phyloP scores from a whole-genome alignment of 2,888 invertebrate species.

The Mallateleia sp. region DNA sequence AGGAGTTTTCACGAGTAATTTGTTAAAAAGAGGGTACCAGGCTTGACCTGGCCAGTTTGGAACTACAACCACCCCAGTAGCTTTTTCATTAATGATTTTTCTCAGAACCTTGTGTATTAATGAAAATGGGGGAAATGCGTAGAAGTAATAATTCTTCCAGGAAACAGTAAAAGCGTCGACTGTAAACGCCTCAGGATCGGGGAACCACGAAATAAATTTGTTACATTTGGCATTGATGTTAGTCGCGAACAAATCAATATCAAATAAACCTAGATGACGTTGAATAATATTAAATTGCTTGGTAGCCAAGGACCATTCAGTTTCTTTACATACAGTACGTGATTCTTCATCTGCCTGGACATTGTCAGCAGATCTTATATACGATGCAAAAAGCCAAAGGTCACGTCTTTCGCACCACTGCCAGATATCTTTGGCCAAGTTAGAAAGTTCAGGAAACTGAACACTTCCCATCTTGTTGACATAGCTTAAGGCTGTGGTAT shows the following conservation, averaged over 20 bases:
- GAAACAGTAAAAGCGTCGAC: constrained; percentile 54
- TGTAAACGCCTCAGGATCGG: constrained; percentile 25
- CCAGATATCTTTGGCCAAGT: neutral
- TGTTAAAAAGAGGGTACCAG: constrained; percentile 82
- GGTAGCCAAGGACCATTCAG: neutral
- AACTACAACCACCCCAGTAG: constrained; percentile 82
- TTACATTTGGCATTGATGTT: constrained; percentile 51
- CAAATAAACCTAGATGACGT: neutral
- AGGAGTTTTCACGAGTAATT: constrained; percentile 27
- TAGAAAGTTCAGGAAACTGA: neutral
- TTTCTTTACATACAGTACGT: neutral
- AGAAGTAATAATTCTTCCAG: constrained; percentile 42
- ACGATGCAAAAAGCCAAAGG: neutral
- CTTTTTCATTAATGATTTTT: constrained; percentile 71
- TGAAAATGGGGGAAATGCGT: constrained; percentile 83
- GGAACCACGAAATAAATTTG: constrained; percentile 40
- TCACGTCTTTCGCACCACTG: neutral
- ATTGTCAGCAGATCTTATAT: neutral
- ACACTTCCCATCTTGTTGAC: neutral
- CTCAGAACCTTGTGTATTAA: constrained; percentile 73
- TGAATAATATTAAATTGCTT: neutral
- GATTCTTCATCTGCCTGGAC: neutral
- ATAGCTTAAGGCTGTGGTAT: neutral
- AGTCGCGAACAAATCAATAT: constrained; percentile 49
- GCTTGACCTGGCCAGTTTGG: constrained; percentile 82